phyloP scores from a whole-genome alignment of 1,140 invertebrate species.

The Magallana gigas region DNA sequence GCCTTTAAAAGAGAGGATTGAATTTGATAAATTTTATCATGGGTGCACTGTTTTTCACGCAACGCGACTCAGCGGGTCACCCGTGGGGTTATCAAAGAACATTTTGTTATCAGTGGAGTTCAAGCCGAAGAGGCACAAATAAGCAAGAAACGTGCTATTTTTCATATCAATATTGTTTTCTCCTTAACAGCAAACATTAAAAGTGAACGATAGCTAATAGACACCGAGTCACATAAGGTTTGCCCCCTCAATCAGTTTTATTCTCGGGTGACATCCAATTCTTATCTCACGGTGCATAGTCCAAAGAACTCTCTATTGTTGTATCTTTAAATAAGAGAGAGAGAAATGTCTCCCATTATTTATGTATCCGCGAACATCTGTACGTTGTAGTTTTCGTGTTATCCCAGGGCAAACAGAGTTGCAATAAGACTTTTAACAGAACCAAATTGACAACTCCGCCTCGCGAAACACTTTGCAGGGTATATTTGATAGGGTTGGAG shows the following conservation, averaged over 20 bases:
- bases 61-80: slow-evolving; percentile 19
- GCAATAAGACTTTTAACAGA: not conserved
- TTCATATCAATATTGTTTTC: slow-evolving; percentile 38
- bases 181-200: slow-evolving; percentile 32
- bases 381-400: not conserved
- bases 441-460: not conserved
- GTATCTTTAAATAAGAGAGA: slow-evolving; percentile 7
- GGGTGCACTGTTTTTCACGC: slow-evolving; percentile 22
- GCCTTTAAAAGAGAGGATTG: not conserved
- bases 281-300: slow-evolving; percentile 17
- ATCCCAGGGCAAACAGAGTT: slow-evolving; percentile 13
- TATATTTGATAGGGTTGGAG: slow-evolving; percentile 21
- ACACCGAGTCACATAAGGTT: not conserved
- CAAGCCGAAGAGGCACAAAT: slow-evolving; percentile 29
- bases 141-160: slow-evolving; percentile 37
- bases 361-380: slow-evolving; percentile 23
- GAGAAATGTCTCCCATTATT: not conserved
- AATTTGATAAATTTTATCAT: slow-evolving; percentile 15
- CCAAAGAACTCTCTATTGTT: slow-evolving; percentile 14
- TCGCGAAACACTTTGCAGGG: not conserved
- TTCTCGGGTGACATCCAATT: slow-evolving; percentile 28
- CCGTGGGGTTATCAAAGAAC: slow-evolving; percentile 27
- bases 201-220: slow-evolving; percentile 24
- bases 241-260: not conserved
- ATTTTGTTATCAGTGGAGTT: slow-evolving; percentile 29